Conservation (phyloP, 2,113 vertebrate genomes). For the Passer montanus region DNA sequence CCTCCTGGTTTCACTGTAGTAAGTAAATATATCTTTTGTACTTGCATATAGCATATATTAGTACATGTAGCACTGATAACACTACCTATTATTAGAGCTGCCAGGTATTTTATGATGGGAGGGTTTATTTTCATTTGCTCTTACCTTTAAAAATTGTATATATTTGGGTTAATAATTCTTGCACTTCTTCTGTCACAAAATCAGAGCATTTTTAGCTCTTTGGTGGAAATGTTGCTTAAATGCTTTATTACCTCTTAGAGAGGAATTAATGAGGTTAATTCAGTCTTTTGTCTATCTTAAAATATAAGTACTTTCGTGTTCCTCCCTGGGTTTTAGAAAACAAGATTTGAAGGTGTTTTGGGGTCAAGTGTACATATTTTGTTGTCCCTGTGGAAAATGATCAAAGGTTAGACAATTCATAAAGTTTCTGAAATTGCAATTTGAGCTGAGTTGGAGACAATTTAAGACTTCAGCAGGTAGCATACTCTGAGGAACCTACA, state of each 20-base stretch:
- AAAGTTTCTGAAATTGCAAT: background rate
- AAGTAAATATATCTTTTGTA: conserved; percentile 5
- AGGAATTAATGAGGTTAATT: background rate
- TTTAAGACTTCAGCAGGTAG: background rate
- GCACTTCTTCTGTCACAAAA: background rate
- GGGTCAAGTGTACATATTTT: background rate
- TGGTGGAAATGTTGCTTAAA: background rate
- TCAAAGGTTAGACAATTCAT: background rate
- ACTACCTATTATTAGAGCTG: background rate
- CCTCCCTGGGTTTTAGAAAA: background rate
- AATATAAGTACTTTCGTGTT: background rate
- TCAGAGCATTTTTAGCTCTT: background rate
- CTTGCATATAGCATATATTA: background rate
- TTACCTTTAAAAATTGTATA: background rate
- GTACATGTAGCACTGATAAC: background rate
- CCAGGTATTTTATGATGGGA: background rate
- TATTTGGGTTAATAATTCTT: background rate
- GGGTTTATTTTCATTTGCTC: background rate
- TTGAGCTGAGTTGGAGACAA: background rate
- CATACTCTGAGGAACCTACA: background rate
- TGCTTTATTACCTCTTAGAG: background rate
- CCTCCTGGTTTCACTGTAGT: background rate
- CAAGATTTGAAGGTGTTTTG: background rate
- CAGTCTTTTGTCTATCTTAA: background rate
- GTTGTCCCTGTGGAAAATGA: background rate